Conservation (phyloP, 2,113 vertebrate genomes). For the Syngnathoides biaculeatus region DNA sequence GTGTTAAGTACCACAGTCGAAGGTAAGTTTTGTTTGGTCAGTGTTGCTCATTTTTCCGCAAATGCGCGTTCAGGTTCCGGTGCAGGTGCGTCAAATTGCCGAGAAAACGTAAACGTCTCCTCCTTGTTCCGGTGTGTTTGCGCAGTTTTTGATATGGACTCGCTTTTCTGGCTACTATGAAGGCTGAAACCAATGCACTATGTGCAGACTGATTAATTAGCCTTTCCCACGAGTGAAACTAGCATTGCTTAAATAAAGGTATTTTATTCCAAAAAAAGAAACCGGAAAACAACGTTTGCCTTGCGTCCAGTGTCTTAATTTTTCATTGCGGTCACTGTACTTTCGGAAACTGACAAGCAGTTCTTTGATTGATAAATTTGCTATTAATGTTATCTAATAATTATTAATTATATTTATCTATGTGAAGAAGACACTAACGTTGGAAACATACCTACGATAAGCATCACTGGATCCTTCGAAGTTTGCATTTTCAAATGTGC, state of each 20-base stretch:
- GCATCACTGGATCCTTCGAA: not conserved
- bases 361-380: too few relatives aligned
- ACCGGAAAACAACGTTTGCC: slow-evolving; percentile 16
- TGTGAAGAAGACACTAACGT: too few relatives aligned
- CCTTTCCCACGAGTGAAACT: not conserved
- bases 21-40: slow-evolving; percentile 26
- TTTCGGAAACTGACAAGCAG: too few relatives aligned
- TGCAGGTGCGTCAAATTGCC: slow-evolving; percentile 3
- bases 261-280: slow-evolving; percentile 24
- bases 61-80: slow-evolving; percentile 30
- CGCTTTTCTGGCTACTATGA: not conserved
- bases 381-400: not conserved
- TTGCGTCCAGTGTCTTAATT: not conserved
- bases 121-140: not conserved
- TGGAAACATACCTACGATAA: not conserved
- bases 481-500: not conserved
- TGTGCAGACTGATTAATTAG: not conserved
- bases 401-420: not conserved
- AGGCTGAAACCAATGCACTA: not conserved
- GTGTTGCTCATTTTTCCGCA: not conserved
- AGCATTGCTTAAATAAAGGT: not conserved
- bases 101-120: not conserved
- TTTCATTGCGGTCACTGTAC: not conserved
- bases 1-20: not conserved
- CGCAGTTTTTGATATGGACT: not conserved